These are phyloP conservation scores for Palythoa heliodiscus DNA, from an alignment of 92 coral and sea anemone species.

Conservation along the genomic window DNA sequence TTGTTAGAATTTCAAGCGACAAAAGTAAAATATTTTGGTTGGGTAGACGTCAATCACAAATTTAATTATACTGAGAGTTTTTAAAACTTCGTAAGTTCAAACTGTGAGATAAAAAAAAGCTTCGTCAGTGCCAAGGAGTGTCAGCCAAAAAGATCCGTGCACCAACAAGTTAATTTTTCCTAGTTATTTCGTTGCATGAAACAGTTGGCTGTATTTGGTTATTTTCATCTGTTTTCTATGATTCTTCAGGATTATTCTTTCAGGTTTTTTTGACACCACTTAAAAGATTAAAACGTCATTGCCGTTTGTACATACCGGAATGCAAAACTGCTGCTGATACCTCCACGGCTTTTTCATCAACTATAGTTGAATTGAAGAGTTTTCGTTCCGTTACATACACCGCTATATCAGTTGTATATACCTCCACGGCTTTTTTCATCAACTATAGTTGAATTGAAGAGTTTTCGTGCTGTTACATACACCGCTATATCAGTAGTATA, in stretches of 20 bases:
- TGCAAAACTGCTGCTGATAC: conserved; percentile 7
- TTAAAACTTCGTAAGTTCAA: not conserved
- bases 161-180: no score
- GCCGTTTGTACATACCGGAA: not conserved
- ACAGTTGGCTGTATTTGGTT: not conserved
- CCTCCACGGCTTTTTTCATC: not conserved
- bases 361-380: not conserved
- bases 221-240: not conserved
- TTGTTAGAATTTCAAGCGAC: conserved; percentile 2
- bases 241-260: not conserved
- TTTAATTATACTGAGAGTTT: not conserved
- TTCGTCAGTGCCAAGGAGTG: not conserved
- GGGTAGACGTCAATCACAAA: conserved; percentile 6
- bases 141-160: no score
- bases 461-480: not conserved
- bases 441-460: not conserved
- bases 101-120: not conserved
- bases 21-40: not conserved
- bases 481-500: not conserved
- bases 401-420: not conserved
- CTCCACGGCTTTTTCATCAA: not conserved
- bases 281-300: conserved; percentile 16
- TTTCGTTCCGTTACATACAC: not conserved
- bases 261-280: conserved; percentile 20
- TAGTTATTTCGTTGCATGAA: no score